Conservation (phyloP, 2,888 invertebrate genomes). For the Perizoma affinitatum region DNA sequence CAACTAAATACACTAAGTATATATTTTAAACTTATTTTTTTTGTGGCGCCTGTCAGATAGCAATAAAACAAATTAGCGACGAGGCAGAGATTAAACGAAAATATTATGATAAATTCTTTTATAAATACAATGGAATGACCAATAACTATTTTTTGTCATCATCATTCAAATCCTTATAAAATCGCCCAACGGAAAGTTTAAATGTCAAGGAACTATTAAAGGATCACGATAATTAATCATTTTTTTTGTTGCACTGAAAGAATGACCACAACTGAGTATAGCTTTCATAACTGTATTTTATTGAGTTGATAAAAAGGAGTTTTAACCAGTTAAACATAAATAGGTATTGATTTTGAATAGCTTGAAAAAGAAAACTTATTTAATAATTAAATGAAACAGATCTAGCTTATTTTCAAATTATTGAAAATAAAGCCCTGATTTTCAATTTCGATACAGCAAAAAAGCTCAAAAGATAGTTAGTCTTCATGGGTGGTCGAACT, state of each 20-base stretch:
- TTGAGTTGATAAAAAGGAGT: constrained; percentile 17
- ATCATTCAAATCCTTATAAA: constrained; percentile 39
- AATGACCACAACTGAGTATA: constrained; percentile 55
- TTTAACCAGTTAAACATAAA: neutral
- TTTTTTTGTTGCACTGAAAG: constrained; percentile 65
- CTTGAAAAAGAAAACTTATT: neutral
- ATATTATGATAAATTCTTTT: constrained; percentile 43
- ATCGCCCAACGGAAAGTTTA: constrained; percentile 52
- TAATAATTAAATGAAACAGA: no score
- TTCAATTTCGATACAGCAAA: constrained; percentile 17
- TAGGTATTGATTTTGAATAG: neutral
- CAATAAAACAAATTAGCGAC: constrained; percentile 35
- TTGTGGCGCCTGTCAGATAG: constrained; percentile 22
- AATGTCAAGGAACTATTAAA: constrained; percentile 64
- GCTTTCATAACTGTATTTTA: constrained; percentile 63
- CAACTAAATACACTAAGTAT: constrained; percentile 5
- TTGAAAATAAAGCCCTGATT: constrained; percentile 2
- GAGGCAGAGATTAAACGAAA: constrained; percentile 35
- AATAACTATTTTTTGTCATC: constrained; percentile 50
- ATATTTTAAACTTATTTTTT: constrained; percentile 10
- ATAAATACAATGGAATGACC: constrained; percentile 49
- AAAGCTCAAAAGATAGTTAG: constrained; percentile 30
- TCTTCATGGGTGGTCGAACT: constrained; percentile 42
- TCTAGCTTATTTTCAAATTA: no score
- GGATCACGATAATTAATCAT: constrained; percentile 70